phyloP scores from a whole-genome alignment of 2,797 vertebrate species.

The Rhinella marina region DNA sequence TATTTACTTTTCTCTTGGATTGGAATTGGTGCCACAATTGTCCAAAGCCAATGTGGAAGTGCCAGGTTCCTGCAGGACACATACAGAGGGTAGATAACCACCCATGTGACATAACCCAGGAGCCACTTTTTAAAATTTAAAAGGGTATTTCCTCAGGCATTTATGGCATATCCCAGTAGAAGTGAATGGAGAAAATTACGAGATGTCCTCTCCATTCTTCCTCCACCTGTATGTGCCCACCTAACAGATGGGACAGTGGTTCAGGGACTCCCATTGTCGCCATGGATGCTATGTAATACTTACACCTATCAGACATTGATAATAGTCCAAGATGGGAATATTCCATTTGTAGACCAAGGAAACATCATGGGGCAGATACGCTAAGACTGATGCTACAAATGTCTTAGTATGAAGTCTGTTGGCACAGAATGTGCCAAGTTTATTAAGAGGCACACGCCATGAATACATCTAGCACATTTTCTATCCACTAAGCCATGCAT shows the following conservation, averaged over 20 bases:
- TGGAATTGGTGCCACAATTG: constrained; percentile 8
- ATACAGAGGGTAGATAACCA: not conserved
- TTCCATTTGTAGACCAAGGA: too few relatives aligned
- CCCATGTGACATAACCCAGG: not conserved
- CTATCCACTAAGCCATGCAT: too few relatives aligned
- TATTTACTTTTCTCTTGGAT: not conserved
- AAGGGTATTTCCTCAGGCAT: not conserved
- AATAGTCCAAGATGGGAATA: too few relatives aligned
- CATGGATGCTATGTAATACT: too few relatives aligned
- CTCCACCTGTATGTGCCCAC: not conserved
- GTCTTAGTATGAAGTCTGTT: too few relatives aligned
- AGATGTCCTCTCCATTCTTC: not conserved
- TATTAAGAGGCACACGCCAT: too few relatives aligned
- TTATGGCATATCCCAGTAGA: not conserved
- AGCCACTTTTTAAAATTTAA: not conserved
- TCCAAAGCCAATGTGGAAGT: not conserved
- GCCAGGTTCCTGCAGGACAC: not conserved
- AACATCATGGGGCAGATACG: too few relatives aligned
- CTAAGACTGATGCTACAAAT: too few relatives aligned
- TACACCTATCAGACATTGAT: too few relatives aligned
- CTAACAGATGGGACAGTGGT: too few relatives aligned
- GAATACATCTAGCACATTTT: too few relatives aligned
- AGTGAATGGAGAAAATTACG: not conserved
- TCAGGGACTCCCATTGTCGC: not conserved
- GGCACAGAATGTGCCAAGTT: too few relatives aligned